Evolutionary conservation across 1,140 invertebrate species (phyloP).

Genomic region (Heliconius eleuchia): DNA sequence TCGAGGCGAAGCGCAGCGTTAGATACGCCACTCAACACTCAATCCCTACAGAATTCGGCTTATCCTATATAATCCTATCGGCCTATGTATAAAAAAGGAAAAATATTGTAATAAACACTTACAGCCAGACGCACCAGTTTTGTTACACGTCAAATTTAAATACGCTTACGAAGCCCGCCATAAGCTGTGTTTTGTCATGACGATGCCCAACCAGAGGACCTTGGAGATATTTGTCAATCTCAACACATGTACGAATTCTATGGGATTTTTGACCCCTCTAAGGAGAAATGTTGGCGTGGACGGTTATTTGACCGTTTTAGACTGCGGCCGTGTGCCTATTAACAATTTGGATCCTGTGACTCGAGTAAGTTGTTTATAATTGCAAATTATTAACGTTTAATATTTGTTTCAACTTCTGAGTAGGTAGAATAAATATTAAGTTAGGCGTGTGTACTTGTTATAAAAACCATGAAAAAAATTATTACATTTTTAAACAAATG

Average conservation of each 20-base stretch:
- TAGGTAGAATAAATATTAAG: no score
- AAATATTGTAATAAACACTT: constrained; percentile 32
- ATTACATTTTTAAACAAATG: no score
- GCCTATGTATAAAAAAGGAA: no score
- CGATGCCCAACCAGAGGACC: constrained; percentile 64
- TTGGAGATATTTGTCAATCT: constrained; percentile 62
- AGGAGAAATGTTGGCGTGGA: constrained; percentile 44
- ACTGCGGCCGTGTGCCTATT: constrained; percentile 74
- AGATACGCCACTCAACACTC: no score
- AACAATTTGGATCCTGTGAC: constrained; percentile 77
- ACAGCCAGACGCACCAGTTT: constrained; percentile 56
- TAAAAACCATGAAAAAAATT: no score
- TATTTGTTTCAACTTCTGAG: no score
- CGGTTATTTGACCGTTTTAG: constrained; percentile 59
- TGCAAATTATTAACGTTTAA: no score
- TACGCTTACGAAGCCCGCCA: constrained; percentile 60
- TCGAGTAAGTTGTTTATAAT: constrained; percentile 51
- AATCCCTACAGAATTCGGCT: no score
- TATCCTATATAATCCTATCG: no score
- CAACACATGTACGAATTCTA: constrained; percentile 53
- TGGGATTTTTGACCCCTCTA: constrained; percentile 60
- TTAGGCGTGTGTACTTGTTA: no score
- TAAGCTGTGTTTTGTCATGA: constrained; percentile 64
- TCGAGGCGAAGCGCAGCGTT: no score
- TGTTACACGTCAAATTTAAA: constrained; percentile 60